A percentile compares a stretch with the other conserved stretches of the same genome.
phyloP scores from a whole-genome alignment of 2,113 vertebrate genomes.

The Pandion haliaetus region DNA sequence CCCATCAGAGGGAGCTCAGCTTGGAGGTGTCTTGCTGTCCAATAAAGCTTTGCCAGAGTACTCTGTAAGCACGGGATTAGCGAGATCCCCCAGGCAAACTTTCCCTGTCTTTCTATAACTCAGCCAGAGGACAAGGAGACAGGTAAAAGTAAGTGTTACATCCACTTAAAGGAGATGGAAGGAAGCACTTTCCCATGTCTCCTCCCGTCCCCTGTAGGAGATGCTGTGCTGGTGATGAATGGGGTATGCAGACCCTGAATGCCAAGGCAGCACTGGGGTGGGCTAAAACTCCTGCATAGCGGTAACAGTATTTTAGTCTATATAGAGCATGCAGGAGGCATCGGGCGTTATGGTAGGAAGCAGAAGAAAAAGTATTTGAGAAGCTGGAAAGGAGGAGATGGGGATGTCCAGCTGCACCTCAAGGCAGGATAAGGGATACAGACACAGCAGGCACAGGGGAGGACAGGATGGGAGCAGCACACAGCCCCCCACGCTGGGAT shows the following conservation, averaged over 20 bases:
- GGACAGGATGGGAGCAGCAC: too few relatives aligned
- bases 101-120: not conserved
- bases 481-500: fast-evolving
- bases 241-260: fast-evolving
- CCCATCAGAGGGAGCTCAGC: not conserved
- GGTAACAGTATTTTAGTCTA: fast-evolving
- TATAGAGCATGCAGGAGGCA: fast-evolving
- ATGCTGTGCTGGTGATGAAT: not conserved
- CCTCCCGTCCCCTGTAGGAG: not conserved
- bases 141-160: not conserved
- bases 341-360: fast-evolving
- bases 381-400: not conserved
- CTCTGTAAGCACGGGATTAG: not conserved
- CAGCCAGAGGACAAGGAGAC: not conserved
- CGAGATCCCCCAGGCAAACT: not conserved
- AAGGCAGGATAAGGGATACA: not conserved
- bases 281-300: not conserved
- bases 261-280: not conserved
- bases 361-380: not conserved
- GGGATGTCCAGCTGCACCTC: not conserved
- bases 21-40: not conserved
- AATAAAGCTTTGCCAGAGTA: not conserved
- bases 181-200: not conserved
- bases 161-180: not conserved
- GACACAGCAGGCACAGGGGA: fast-evolving